phyloP scores from a whole-genome alignment of 2,888 invertebrate species.

The Sussaba pulchella region DNA sequence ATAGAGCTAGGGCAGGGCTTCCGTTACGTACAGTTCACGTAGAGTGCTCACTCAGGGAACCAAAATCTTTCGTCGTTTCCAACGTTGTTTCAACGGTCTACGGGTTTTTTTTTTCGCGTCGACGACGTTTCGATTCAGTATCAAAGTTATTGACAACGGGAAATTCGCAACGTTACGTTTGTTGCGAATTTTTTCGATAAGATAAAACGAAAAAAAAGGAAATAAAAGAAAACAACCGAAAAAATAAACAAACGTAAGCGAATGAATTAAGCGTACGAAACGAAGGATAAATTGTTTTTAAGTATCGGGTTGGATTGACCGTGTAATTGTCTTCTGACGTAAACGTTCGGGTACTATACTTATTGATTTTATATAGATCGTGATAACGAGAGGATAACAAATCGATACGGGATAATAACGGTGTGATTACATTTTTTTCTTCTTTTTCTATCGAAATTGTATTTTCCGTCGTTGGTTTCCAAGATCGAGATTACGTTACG shows the following conservation, averaged over 20 bases:
- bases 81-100: no score
- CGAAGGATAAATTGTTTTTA: not conserved
- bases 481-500: conserved; percentile 20
- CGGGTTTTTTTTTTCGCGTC: not conserved
- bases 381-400: conserved; percentile 47
- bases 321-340: conserved; percentile 4
- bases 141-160: no score
- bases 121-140: no score
- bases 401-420: conserved; percentile 31
- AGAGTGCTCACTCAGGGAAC: conserved; percentile 79
- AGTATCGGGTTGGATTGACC: conserved; percentile 1
- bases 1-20: conserved; percentile 85
- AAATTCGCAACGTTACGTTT: conserved; percentile 1
- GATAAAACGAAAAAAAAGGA: not conserved
- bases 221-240: not conserved
- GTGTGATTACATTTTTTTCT: conserved; percentile 34
- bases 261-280: not conserved
- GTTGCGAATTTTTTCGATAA: conserved; percentile 11
- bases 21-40: conserved; percentile 84
- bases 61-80: conserved; percentile 57
- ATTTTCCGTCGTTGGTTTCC: not conserved
- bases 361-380: conserved; percentile 23
- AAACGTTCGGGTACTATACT: conserved; percentile 6
- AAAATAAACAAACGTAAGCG: conserved; percentile 10
- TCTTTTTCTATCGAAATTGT: not conserved